A percentile compares a stretch with the other conserved stretches of the same genome.
These are phyloP conservation scores for Clavelina lepadiformis DNA, from an alignment of 23 tunicate genomes.

Conservation along the genomic window DNA sequence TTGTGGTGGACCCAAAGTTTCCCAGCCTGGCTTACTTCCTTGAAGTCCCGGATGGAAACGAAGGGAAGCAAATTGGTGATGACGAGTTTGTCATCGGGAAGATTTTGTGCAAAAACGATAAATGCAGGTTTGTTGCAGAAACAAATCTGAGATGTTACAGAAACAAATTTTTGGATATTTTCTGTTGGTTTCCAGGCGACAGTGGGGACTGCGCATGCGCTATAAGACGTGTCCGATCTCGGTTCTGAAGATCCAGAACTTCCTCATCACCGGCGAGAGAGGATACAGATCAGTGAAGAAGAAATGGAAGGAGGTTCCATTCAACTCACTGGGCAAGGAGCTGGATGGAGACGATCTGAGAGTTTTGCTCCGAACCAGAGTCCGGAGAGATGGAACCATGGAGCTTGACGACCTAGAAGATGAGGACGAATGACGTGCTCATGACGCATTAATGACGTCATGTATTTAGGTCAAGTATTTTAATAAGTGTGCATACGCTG, in stretches of 20 bases:
- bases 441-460: too few species aligned
- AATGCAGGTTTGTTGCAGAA: conserved; percentile 19
- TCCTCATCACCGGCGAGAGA: neutral
- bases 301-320: conserved; percentile 33
- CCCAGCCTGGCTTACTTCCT: neutral
- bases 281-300: neutral
- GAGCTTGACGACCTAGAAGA: too few species aligned
- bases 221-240: conserved; percentile 12
- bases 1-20: conserved; percentile 25
- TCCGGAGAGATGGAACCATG: too few species aligned
- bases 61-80: conserved; percentile 12
- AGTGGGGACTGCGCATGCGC: conserved; percentile 32
- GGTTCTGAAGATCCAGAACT: conserved; percentile 8
- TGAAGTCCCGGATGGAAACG: conserved; percentile 8
- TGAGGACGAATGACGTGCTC: too few species aligned
- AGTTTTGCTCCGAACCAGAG: too few species aligned
- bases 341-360: conserved; percentile 13
- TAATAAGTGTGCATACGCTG: too few species aligned
- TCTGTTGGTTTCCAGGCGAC: conserved; percentile 16
- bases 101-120: conserved; percentile 23
- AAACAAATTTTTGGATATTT: too few species aligned
- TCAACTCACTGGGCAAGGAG: conserved; percentile 25
- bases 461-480: too few species aligned
- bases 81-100: conserved; percentile 36
- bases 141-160: too few species aligned